These are phyloP conservation scores for Protosalanx chinensis DNA, from an alignment of 2,797 vertebrate genomes.

Conservation along the genomic window DNA sequence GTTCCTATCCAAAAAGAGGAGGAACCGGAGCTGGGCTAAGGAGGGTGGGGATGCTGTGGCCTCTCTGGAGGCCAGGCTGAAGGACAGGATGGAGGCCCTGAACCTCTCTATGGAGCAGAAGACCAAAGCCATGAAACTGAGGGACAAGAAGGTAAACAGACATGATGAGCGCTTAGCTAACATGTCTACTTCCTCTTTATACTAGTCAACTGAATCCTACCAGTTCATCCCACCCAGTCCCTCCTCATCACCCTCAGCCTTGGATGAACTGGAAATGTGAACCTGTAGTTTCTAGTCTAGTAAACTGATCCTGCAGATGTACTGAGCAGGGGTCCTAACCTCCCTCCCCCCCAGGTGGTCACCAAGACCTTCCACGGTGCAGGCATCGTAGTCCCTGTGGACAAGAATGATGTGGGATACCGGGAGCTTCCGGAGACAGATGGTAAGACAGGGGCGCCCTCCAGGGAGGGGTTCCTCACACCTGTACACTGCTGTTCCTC, in stretches of 20 bases:
- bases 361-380: conserved; percentile 92
- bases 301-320: not conserved
- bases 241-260: too few species aligned
- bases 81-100: conserved; percentile 74
- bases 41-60: conserved; percentile 62
- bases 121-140: conserved; percentile 85
- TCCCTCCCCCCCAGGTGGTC: conserved; percentile 76
- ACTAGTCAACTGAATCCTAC: too few species aligned
- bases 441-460: conserved; percentile 66
- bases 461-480: not conserved
- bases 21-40: conserved; percentile 76
- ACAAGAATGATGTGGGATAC: conserved; percentile 95
- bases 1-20: conserved; percentile 80
- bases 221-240: too few species aligned
- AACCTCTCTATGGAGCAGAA: conserved; percentile 86
- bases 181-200: not conserved
- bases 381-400: conserved; percentile 91
- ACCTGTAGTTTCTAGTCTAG: not conserved
- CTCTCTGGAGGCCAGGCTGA: conserved; percentile 80
- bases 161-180: not conserved
- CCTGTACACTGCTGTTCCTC: not conserved
- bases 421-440: conserved; percentile 94
- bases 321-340: not conserved
- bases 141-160: conserved; percentile 84
- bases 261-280: too few species aligned